Evolutionary conservation across 2,797 vertebrate species (phyloP), one percentile per base, ranked within the genome.

Genomic region (Falco cherrug): DNA sequence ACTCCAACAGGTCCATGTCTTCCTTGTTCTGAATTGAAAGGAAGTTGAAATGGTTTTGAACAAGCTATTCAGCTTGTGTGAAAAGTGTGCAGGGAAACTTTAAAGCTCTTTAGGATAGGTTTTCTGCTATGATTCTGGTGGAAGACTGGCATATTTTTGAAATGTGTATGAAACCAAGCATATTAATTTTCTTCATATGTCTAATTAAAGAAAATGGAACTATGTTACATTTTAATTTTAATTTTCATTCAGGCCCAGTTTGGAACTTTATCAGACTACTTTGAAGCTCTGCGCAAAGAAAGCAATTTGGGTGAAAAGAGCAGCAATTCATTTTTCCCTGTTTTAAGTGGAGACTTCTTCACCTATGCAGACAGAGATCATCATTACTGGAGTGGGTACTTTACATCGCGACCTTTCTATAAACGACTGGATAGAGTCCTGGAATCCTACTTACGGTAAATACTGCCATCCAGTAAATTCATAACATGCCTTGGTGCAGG

Each of bases 341-440:
- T 98, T 51, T 28, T 99, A 24, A 98, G 99, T 48, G 99, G 99
- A 54, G 99, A 99, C 97, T 99, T 99, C 97, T 99, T 99, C 97
- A 99, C 99, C 2, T 99, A 99, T 16, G 99, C 99, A 1, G 99
- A 99, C 98, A 98, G 99, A 50, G 99, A 99, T 39, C 98, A 99
- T 94, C 99, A 99, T 94, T 99, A 99, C 93, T 99, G 99, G 99
- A 99, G 99, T 78, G 99, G 99, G 12, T 99, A 99, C 97, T 99
- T 99, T 95, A 99, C 99, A 47, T 99, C 99, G 3, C 98, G 99
- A 51, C 99, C 99, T 4, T 99, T 99, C 89, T 99, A 99, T 95
- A 99, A 99, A 77, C 97, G 98, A 3, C 97, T 99, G 50, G 99
- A 99, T 96, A 97, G 99, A 68, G 95, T 97, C n/a, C 89, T 99